Conservation (phyloP, 2,797 vertebrate species). For the Cephalopachus bancanus region DNA sequence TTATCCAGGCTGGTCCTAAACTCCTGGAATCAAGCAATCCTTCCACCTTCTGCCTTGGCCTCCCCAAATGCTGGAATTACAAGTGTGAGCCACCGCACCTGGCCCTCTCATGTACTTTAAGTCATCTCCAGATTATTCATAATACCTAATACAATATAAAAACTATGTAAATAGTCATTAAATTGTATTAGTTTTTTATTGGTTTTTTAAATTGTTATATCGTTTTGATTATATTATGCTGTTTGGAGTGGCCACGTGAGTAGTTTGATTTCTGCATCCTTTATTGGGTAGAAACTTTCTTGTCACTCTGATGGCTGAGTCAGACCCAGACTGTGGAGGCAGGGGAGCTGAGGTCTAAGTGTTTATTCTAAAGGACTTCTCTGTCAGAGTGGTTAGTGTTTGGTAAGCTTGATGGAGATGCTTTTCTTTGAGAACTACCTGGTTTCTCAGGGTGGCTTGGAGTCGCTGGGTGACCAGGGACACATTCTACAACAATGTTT, state of each 20-base stretch:
- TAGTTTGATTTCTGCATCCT: neutral
- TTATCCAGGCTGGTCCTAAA: too few species aligned
- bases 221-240: neutral
- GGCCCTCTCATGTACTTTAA: too few species aligned
- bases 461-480: neutral
- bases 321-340: neutral
- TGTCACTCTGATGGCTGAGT: neutral
- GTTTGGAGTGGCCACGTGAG: neutral
- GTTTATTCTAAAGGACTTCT: constrained; percentile 14
- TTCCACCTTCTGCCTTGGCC: too few species aligned
- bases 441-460: neutral
- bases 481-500: neutral
- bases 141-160: too few species aligned
- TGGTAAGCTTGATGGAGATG: neutral
- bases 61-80: too few species aligned
- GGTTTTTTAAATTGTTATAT: too few species aligned
- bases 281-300: constrained; percentile 18
- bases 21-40: too few species aligned
- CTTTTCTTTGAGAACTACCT: neutral
- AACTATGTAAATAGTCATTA: neutral
- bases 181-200: neutral
- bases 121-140: too few species aligned
- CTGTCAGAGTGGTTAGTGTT: neutral
- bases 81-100: too few species aligned
- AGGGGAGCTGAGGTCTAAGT: constrained; percentile 42